Evolutionary conservation across 2,113 vertebrate species (phyloP), one percentile per base, ranked within the genome.

Genomic region (Aix galericulata): DNA sequence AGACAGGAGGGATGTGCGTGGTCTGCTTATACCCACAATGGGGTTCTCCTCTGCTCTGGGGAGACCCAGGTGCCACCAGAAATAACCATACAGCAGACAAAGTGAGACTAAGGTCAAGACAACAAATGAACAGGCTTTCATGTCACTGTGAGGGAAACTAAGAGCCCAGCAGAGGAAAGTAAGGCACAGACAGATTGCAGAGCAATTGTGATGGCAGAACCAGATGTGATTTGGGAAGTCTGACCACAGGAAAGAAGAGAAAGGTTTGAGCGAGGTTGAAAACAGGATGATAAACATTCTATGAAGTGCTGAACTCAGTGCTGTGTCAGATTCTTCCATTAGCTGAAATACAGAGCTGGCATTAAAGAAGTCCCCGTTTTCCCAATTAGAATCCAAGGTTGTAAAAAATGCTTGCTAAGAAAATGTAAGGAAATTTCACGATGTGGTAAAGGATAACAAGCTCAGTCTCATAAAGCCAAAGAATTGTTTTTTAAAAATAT

Each of bases 341-440:
- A 94, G 74, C 81, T 96, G 92, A 96, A 95, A 95, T 91, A 92
- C 58, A 79, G 71, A 77, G 50, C 69, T 91, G 88, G 81, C 40
- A 60, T 69, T 92, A 92, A 82, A 93, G 63, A 52, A 86, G 62
- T 94, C 93, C 91, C 88, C 75, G 29, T 91, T 86, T 95, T 86
- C 91, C 90, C 95, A 96, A 95, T 94, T 92, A 95, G 62, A 93
- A 91, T 79, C 73, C 74, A 68, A 82, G 77, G 58, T 44, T 59
- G 44, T 94, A 82, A 97, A 95, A 93, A 92, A 79, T 15, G 67
- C 86, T 93, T 84, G 66, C 58, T 66, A 82, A 26, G 81, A 91
- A 95, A 92, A 92, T 22, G 58, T 2, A 76, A 58, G 38, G 48
- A 94, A 73, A 73, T 73, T 91, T 82, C 5, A 4, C 7, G 69